Evolutionary conservation across 2,113 vertebrate species (phyloP), one percentile per base, ranked within the genome.

Genomic region (Ivindomyrus marchei): DNA sequence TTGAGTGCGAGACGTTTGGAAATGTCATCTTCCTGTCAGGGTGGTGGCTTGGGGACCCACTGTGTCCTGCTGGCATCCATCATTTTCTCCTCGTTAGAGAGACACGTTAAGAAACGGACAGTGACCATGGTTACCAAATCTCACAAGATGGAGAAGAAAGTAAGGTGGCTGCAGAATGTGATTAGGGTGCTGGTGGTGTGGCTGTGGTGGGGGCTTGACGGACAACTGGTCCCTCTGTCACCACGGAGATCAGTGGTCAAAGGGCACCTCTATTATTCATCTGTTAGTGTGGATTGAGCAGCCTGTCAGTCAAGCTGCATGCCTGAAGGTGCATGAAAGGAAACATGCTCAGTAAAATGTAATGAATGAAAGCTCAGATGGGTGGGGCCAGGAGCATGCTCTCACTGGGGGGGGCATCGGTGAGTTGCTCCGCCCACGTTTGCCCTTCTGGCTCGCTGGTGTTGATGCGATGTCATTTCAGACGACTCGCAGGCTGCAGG

Each of bases 81-180:
- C 24, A 85, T 89, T 85, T 85, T 87, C 56, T 42, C 27, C 46
- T 87, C 2, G 50, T 87, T 87, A 90, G 42, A 36, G 62, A 50
- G 21, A 87, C 45, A 17, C 24, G 3, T 17, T 27, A 19, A 46
- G 83, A 9, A 58, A 27, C 9, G 13, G 53, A 42, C 19, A 9
- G 80, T 46, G 17, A 3, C 15, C 19, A 88, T 62, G 53, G 87
- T 46, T 88, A 87, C 87, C 19, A 17, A 42, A 87, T 56, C 15
- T 36, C 11, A 10, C 77, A 49, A 52, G 31, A 52, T 11, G 13
- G 13, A 24, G 62, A 36, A 83, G 21, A 83, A 10, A 36, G 47
- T 17, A 4, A 56, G 21, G 50, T 39, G 47, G 10, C 85, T 21
- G 45, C 24, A 27, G 50, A 53, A 24, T 53, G 15, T 56, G 47